Evolutionary conservation across 2,113 vertebrate species (phyloP).

Genomic region (Aegithalos caudatus): DNA sequence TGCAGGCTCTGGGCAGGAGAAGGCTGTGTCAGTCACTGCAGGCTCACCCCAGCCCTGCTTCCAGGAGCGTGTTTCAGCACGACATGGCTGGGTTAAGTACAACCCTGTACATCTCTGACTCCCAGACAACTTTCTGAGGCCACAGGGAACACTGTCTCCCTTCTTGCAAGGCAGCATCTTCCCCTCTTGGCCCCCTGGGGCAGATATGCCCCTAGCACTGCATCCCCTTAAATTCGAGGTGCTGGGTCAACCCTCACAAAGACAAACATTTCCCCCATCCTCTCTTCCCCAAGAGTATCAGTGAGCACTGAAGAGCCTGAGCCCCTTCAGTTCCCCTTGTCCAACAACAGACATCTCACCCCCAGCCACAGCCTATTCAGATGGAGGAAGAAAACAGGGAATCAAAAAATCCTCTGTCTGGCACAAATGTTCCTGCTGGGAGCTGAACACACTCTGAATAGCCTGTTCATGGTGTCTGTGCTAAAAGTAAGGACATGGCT

Average conservation of each 20-base stretch:
- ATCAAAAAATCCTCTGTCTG: conserved; percentile 17
- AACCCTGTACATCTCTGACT: background rate
- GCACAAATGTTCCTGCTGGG: background rate
- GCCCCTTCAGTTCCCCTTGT: background rate
- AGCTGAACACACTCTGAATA: background rate
- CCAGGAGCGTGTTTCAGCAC: background rate
- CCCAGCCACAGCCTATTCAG: background rate
- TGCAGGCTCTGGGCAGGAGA: conserved; percentile 10
- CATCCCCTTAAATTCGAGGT: background rate
- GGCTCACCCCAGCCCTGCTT: background rate
- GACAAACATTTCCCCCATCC: background rate
- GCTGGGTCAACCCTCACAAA: accelerated
- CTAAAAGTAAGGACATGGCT: conserved; percentile 47
- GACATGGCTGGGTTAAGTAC: background rate
- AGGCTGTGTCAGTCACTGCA: conserved; percentile 32
- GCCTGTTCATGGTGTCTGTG: conserved; percentile 11
- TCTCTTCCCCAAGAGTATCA: background rate
- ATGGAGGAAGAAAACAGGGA: background rate
- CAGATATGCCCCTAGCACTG: accelerated
- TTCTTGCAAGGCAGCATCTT: background rate
- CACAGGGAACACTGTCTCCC: background rate
- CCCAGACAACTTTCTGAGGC: background rate
- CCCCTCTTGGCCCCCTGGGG: accelerated
- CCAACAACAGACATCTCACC: background rate
- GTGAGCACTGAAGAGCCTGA: background rate